Evolutionary conservation across 2,113 vertebrate genomes (phyloP).

Genomic region (Forbesichthys papilliferus): DNA sequence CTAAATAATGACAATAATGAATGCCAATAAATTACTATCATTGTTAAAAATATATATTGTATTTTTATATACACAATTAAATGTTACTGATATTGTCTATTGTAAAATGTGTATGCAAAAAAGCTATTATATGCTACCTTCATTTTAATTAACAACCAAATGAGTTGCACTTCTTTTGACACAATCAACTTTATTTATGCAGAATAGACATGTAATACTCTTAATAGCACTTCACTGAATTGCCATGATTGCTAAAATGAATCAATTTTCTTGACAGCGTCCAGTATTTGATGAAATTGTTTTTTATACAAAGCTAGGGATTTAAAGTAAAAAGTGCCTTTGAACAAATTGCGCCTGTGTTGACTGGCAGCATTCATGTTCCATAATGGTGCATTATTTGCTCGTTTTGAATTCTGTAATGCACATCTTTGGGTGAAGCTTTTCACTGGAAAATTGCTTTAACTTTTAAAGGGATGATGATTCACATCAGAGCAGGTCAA

Average conservation of each 20-base stretch:
- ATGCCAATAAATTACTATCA: too few species aligned
- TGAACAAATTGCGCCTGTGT: slow-evolving; percentile 96
- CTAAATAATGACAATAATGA: too few species aligned
- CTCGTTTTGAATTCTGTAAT: slow-evolving; percentile 99
- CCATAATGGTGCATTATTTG: slow-evolving; percentile 99
- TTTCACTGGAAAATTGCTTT: slow-evolving; percentile 99
- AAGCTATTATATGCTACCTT: slow-evolving; percentile 6
- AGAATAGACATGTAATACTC: slow-evolving; percentile 95
- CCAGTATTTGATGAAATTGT: slow-evolving; percentile 95
- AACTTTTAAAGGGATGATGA: slow-evolving; percentile 97
- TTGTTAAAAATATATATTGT: background rate
- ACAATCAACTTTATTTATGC: slow-evolving; percentile 95
- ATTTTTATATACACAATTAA: background rate
- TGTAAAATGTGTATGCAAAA: background rate
- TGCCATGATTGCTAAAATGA: slow-evolving; percentile 98
- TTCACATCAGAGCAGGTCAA: slow-evolving; percentile 91
- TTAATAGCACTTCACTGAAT: slow-evolving; percentile 98
- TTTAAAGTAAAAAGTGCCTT: slow-evolving; percentile 89
- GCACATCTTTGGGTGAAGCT: slow-evolving; percentile 90
- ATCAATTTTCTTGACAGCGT: slow-evolving; percentile 92
- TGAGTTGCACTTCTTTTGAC: slow-evolving; percentile 66
- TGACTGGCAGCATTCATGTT: slow-evolving; percentile 96
- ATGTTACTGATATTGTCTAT: background rate
- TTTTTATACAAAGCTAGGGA: slow-evolving; percentile 97
- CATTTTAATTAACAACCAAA: slow-evolving; percentile 34